These are phyloP conservation scores for Temnothorax unifasciatus DNA, from an alignment of 2,888 invertebrate genomes.

Conservation along the genomic window DNA sequence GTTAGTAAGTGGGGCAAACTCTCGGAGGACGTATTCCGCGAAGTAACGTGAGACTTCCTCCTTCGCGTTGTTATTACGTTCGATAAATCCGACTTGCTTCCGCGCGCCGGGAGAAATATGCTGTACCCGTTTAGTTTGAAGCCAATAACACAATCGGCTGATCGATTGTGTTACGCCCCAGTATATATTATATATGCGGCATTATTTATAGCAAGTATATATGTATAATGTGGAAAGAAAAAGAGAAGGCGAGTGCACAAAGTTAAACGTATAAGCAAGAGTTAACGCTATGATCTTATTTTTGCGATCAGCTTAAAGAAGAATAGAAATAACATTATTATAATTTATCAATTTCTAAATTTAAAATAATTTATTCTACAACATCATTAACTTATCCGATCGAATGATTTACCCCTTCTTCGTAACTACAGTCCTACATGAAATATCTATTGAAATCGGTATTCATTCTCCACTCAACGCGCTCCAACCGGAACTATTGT, in stretches of 20 bases:
- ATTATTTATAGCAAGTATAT: not conserved
- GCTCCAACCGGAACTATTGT: constrained; percentile 61
- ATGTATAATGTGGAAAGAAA: not conserved
- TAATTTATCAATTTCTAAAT: not conserved
- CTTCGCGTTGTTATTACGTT: constrained; percentile 39
- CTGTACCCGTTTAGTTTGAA: not conserved
- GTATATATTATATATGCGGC: not conserved
- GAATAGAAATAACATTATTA: too few relatives aligned
- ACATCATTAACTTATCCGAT: not conserved
- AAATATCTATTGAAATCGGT: constrained; percentile 55
- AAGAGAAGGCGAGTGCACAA: too few relatives aligned
- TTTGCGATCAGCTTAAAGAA: not conserved
- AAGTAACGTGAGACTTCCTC: constrained; percentile 52
- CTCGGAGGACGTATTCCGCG: constrained; percentile 43
- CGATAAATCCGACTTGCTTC: constrained; percentile 42
- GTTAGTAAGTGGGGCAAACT: constrained; percentile 49
- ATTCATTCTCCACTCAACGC: constrained; percentile 58
- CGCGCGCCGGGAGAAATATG: constrained; percentile 16
- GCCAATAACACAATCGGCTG: not conserved
- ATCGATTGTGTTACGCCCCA: not conserved
- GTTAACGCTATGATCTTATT: not conserved
- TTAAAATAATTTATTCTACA: not conserved
- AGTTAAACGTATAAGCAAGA: not conserved
- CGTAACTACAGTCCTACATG: not conserved
- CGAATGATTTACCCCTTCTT: not conserved